Base-by-base conservation (phyloP, 35 echinoderm and acorn worm species). In the Chiridota heheva region DNA sequence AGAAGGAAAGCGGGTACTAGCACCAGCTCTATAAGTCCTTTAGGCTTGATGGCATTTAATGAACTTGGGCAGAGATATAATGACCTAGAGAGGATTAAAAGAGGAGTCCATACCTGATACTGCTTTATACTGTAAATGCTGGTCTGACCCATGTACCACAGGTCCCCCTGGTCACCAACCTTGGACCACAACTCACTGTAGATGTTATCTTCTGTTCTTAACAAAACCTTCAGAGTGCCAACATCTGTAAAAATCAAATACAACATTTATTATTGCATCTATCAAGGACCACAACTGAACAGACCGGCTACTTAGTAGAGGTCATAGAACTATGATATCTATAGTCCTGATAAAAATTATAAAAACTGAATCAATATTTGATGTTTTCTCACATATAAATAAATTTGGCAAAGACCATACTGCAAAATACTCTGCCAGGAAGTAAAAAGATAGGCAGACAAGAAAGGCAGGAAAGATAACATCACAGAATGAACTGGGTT, bases 151-250 rank as follows among this genome's bases (percentile, higher is more conserved):
- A 70, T 63, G 1, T 70, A 44, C 92, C 92, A 96, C 32, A 78
- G 60, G 36, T 96, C 70, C 18, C 92, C 92, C 58, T 96, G 83
- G 82, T 80, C 62, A 18, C 89, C 89, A 43, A 44, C 44, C 17
- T 81, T 45, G 4, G 18, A 49, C 72, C 72, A 76, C n/a, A 76
- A 15, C 32, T 76, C 43, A 4, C 51, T 78, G 51, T 60, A 60
- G 75, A 60, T 78, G 29, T 60, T 33, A 5, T 57, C 75, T 27
- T 78, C 75, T 12, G 75, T 49, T 40, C 75, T 49, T n/a, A 78
- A 24, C 7, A 41, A 78, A 34, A 78, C 62, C 22, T 1, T 38
- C n/a, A 82, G 35, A 17, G 58, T 57, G n/a, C 75, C 75, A 31
- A 78, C 28, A 38, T 30, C 75, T 78, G 1, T 17, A 24, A 43